Percentiles rank a stretch among this genome's conserved stretches.
Conservation (phyloP, 2,113 vertebrate genomes). For the Nanger granti region DNA sequence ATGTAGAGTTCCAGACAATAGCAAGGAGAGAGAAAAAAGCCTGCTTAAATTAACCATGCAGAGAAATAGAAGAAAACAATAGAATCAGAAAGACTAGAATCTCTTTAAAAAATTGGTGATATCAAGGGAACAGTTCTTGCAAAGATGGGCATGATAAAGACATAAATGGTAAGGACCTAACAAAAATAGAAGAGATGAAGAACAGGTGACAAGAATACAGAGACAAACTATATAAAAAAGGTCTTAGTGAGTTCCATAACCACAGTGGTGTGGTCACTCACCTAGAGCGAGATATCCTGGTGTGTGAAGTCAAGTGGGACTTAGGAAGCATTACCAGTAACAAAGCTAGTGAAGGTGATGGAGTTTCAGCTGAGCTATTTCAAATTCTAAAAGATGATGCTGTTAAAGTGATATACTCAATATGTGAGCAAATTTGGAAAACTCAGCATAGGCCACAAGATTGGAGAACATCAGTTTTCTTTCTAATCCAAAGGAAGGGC, state of each 20-base stretch:
- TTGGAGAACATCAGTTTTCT: background rate
- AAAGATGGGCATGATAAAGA: background rate
- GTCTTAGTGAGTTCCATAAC: background rate
- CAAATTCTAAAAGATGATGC: background rate
- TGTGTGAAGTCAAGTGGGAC: background rate
- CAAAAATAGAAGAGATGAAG: background rate
- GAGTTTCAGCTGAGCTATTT: background rate
- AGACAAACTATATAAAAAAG: background rate
- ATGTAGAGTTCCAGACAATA: background rate
- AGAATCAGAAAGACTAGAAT: background rate
- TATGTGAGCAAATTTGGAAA: background rate
- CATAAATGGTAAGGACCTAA: background rate
- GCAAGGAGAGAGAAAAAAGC: background rate
- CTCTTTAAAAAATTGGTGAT: background rate
- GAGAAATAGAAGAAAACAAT: background rate
- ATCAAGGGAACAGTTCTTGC: background rate
- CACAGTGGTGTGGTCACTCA: background rate
- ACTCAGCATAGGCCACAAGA: background rate
- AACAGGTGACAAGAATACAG: background rate
- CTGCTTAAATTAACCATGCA: background rate
- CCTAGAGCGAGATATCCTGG: background rate
- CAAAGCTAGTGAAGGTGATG: background rate
- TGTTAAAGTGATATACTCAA: background rate
- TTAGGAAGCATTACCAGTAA: background rate
- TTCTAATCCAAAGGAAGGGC: background rate